Conservation (phyloP, 2,888 invertebrate genomes). For the Limnephilus auricula region DNA sequence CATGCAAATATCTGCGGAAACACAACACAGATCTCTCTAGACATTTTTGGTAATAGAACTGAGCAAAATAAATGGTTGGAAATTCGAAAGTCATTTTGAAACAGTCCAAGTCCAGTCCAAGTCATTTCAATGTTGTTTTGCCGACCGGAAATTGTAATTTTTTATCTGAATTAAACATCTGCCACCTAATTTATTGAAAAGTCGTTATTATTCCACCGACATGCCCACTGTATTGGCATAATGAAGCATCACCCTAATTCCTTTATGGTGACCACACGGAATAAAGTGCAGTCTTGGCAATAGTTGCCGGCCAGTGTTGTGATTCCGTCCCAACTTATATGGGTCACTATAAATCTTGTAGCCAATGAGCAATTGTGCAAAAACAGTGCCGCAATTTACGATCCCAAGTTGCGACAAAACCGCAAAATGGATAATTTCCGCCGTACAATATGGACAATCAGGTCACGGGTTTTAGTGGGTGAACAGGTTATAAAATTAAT, state of each 20-base stretch:
- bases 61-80: too few species aligned
- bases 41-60: too few species aligned
- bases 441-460: constrained; percentile 25
- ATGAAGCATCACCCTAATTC: neutral
- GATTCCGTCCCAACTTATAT: constrained; percentile 37
- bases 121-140: too few species aligned
- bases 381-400: constrained; percentile 63
- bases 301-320: constrained; percentile 14
- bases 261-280: constrained; percentile 9
- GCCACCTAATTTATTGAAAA: neutral
- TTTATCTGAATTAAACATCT: too few species aligned
- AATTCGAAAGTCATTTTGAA: too few species aligned
- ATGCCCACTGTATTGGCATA: neutral
- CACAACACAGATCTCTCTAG: too few species aligned
- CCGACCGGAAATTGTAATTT: too few species aligned
- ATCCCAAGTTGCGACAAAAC: constrained; percentile 58
- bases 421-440: constrained; percentile 62
- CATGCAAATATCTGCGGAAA: too few species aligned
- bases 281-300: constrained; percentile 17
- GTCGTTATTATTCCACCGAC: neutral
- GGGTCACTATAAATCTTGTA: constrained; percentile 59
- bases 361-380: constrained; percentile 62
- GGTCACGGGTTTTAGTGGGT: neutral
- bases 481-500: neutral
- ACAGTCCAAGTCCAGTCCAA: too few species aligned